A percentile compares a stretch with the other conserved stretches of the same genome.
phyloP scores from a whole-genome alignment of 2,888 invertebrate species.

The Drosophila siamana region DNA sequence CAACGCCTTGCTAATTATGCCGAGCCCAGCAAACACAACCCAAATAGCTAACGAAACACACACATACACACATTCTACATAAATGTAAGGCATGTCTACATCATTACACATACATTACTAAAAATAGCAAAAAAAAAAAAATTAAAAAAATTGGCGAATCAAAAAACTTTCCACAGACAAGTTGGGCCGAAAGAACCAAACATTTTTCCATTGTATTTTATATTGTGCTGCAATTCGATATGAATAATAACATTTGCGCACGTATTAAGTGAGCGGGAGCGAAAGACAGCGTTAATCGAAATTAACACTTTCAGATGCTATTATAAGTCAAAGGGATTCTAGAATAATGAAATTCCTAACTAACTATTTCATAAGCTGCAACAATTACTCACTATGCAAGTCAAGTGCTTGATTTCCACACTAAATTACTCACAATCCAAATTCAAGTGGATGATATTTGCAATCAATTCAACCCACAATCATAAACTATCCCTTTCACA shows the following conservation, averaged over 20 bases:
- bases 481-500: neutral
- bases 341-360: neutral
- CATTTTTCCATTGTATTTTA: constrained; percentile 2
- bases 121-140: neutral
- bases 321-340: neutral
- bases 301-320: constrained; percentile 2
- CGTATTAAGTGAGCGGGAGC: constrained; percentile 14
- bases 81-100: neutral
- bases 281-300: constrained; percentile 1
- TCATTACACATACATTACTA: constrained; percentile 7
- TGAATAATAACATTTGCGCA: constrained; percentile 26
- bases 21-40: constrained; percentile 24
- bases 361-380: neutral
- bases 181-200: constrained; percentile 29
- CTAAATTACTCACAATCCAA: constrained; percentile 1
- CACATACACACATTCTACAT: neutral
- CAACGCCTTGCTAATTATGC: constrained; percentile 44
- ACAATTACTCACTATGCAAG: neutral
- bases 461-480: constrained; percentile 4
- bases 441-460: neutral
- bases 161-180: constrained; percentile 42
- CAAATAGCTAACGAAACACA: constrained; percentile 4
- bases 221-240: constrained; percentile 32
- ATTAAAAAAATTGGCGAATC: neutral
- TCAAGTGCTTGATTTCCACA: neutral